These are phyloP conservation scores for Troilus luridus DNA, from an alignment of 2,888 invertebrate species.

Conservation along the genomic window DNA sequence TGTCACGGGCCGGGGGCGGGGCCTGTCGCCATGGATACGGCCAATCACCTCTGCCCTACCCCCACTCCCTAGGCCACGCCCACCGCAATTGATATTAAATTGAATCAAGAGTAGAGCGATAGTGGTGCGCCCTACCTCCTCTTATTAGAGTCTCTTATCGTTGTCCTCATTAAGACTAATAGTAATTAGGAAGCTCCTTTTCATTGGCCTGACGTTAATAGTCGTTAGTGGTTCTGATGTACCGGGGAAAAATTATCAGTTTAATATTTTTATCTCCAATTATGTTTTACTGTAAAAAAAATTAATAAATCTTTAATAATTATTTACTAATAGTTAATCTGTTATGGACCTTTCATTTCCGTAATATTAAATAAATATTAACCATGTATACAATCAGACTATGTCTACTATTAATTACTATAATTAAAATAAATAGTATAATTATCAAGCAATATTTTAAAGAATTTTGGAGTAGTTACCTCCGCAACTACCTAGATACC, in stretches of 20 bases:
- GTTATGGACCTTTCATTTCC: background rate
- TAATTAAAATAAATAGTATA: background rate
- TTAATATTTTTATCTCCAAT: background rate
- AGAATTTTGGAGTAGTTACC: too few species aligned
- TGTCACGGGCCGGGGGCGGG: conserved; percentile 48
- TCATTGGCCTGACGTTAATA: conserved; percentile 38
- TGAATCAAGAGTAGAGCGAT: conserved; percentile 58
- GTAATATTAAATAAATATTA: background rate
- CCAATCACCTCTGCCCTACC: conserved; percentile 41
- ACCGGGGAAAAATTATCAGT: background rate
- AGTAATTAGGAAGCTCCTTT: conserved; percentile 50
- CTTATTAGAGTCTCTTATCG: conserved; percentile 54
- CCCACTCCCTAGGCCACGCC: conserved; percentile 37
- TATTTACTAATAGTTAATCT: background rate
- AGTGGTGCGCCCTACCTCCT: conserved; percentile 34
- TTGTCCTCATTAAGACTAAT: conserved; percentile 53
- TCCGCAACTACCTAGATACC: too few species aligned
- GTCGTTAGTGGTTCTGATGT: conserved; percentile 34
- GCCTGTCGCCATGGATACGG: conserved; percentile 56
- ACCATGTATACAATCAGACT: background rate
- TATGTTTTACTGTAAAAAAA: background rate
- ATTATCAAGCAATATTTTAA: too few species aligned
- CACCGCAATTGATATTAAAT: conserved; percentile 59
- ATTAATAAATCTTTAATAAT: background rate
- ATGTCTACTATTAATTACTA: background rate